A percentile compares a stretch with the other conserved stretches of the same genome.
These are phyloP conservation scores for Pelobates cultripes DNA, from an alignment of 2,797 vertebrate genomes.

Conservation along the genomic window DNA sequence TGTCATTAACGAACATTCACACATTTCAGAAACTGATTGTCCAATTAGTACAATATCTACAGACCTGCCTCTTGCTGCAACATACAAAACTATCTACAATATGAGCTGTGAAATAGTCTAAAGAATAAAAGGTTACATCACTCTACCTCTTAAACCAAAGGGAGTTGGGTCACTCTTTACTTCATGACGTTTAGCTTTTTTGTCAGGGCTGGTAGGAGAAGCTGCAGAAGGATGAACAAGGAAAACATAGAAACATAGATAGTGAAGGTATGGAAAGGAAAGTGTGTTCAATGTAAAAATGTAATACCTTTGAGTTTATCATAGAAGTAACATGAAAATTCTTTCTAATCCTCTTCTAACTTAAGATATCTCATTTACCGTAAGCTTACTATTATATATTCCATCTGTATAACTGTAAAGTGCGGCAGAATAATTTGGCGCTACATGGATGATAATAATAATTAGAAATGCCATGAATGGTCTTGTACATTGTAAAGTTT, in stretches of 20 bases:
- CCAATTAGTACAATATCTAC: no score
- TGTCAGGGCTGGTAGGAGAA: conserved; percentile 91
- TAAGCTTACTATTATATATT: no score
- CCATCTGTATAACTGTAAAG: no score
- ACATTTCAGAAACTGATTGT: no score
- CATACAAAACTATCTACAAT: not conserved
- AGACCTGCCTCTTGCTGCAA: no score
- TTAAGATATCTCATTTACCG: no score
- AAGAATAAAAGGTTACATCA: conserved; percentile 59
- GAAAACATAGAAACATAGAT: conserved; percentile 67
- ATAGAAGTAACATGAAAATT: conserved; percentile 31
- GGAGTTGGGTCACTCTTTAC: conserved; percentile 97
- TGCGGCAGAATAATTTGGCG: no score
- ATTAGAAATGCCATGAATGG: no score
- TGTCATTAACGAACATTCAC: no score
- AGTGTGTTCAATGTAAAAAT: conserved; percentile 58
- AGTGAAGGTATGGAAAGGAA: conserved; percentile 63
- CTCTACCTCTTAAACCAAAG: conserved; percentile 93
- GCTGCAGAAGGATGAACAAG: conserved; percentile 75
- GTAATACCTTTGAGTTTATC: conserved; percentile 67
- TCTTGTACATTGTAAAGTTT: no score
- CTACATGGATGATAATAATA: no score
- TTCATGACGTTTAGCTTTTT: conserved; percentile 92
- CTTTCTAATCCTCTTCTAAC: no score
- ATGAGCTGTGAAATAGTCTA: conserved; percentile 13